phyloP scores from a whole-genome alignment of 1,140 invertebrate genomes.

The Zaprionus tsacasi region DNA sequence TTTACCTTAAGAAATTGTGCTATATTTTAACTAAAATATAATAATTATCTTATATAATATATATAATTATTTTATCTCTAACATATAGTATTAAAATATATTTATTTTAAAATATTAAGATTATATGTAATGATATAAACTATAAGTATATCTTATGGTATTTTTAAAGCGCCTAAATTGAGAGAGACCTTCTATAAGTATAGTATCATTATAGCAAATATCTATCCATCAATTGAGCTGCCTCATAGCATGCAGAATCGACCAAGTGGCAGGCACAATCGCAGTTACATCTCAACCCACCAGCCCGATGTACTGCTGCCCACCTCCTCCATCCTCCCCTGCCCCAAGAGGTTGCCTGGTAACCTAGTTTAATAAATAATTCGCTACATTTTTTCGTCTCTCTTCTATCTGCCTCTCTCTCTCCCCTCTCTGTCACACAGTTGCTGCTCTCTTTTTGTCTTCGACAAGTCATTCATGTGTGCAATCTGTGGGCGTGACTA shows the following conservation, averaged over 20 bases:
- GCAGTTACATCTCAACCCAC: background rate
- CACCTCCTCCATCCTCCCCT: background rate
- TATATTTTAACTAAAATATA: too few species aligned
- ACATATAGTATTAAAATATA: too few species aligned
- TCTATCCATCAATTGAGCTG: background rate
- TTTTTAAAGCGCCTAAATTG: too few species aligned
- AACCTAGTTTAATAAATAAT: slow-evolving; percentile 83
- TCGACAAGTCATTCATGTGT: slow-evolving; percentile 82
- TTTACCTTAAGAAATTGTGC: too few species aligned
- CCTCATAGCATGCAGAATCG: background rate
- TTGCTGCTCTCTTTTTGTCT: slow-evolving; percentile 64
- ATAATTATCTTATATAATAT: too few species aligned
- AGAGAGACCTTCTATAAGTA: too few species aligned
- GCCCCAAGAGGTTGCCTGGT: slow-evolving; percentile 63
- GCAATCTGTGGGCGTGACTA: slow-evolving; percentile 83
- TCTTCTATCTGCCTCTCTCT: too few species aligned
- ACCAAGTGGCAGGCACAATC: background rate
- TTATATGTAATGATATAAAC: too few species aligned
- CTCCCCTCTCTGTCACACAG: slow-evolving; percentile 13
- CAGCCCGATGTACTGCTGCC: background rate
- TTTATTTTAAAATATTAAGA: too few species aligned
- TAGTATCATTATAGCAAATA: background rate
- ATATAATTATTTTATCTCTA: too few species aligned
- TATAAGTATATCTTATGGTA: too few species aligned
- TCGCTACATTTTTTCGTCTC: slow-evolving; percentile 56